Evolutionary conservation across 2,797 vertebrate genomes (phyloP), one percentile per base, ranked within the genome.

Genomic region (Pangasius larnaudii): DNA sequence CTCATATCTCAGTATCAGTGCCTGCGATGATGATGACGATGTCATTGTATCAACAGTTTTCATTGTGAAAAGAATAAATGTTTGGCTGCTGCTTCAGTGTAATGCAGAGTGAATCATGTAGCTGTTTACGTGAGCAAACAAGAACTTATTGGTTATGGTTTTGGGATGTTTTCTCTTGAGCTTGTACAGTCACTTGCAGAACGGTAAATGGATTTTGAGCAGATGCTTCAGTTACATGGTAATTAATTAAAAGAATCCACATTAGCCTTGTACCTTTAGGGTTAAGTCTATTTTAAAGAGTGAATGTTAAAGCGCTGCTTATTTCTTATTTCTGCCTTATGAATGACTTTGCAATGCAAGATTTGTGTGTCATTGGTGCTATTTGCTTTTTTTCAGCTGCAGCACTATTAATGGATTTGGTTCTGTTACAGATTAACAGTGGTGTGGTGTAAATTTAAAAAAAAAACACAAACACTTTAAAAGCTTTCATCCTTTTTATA

Each of bases 81-180:
- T 80, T 59, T 39, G 78, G 33, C 65, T 87, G 53, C 51, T 75
- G 56, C 46, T 87, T 74, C 24, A 24, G 59, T 84, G 46, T 24
- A 53, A 53, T 36, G 2, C 46, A 24, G 33, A 65, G 27, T 79
- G 72, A 77, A 30, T 88, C 71, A 42, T 59, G 13, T 78, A 18
- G 16, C 81, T 83, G 42, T 84, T 85, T 84, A 24, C 46, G 77
- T 1, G 8, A 61, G 51, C 33, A 77, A 87, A 84, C 81, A 84
- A 56, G 13, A 84, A 39, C 18, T 10, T 77, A 10, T 39, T 49
- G n/a, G 56, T 75, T 63, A n/a, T 53, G 58, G 65, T 22, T 63
- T 63, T 63, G 46, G 71, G 72, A 78, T 46, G 49, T 67, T 33
- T 53, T 39, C 24, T 82, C 53, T 65, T 83, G 67, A 61, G 59